Evolutionary conservation across 2,888 invertebrate genomes (phyloP), one percentile per base, ranked within the genome.

Genomic region (Heliconius hortense): DNA sequence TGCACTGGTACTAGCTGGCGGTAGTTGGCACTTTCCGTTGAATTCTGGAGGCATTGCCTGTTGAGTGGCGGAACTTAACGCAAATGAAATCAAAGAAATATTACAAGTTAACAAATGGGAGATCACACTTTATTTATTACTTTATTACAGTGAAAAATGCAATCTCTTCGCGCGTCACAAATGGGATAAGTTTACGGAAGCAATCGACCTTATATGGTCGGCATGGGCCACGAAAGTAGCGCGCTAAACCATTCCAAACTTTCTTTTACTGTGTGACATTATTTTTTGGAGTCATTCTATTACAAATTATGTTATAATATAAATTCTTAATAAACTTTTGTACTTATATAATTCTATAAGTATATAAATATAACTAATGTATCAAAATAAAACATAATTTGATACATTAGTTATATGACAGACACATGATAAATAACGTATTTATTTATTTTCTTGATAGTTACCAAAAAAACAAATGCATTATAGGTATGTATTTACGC

Each of bases 101-200:
- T 48, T 48, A 18, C 21, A 48, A 48, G 48, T 2, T 48, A 2
- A 21, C 48, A 48, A 48, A 48, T 18, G 21, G 48, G 1, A 48
- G 5, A 48, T 48, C 48, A 26, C 24, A 15, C 26, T 26, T 60
- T 39, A 60, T 60, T 59, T 71, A 60, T 39, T 39, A 60, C 71
- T 71, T 60, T 60, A 18, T 60, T 59, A 39, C 13, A 39, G 71
- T 60, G 35, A 60, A 71, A 71, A 60, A 71, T 71, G 60, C 60
- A 71, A 71, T 71, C 69, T 68, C 85, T 84, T 86, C 86, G 86
- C 87, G 82, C 85, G 85, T 88, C 90, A 89, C 90, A 91, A 92
- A 92, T 92, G 92, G 92, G 91, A 90, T 90, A 92, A 92, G 89
- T 92, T 92, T 91, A 90, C 89, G 91, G 90, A 92, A 92, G 92